Base-by-base conservation (phyloP, 2,888 invertebrate species). In the Drosophila putrida region DNA sequence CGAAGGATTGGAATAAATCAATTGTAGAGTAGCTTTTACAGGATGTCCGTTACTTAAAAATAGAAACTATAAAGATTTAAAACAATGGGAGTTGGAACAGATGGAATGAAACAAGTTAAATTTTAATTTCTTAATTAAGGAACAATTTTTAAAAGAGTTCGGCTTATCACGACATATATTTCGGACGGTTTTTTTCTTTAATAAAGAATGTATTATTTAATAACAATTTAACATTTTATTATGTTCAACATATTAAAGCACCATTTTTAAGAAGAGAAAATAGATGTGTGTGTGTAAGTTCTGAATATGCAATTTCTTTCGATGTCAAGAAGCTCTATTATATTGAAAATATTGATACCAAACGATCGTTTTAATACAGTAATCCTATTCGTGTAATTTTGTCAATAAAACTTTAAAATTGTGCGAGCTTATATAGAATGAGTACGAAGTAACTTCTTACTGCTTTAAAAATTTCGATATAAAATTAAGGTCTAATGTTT, bases 241-340 rank as follows among this genome's bases (percentile, higher is more conserved):
- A 27, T 35, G 31, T 27, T 43, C 35, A 35, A 13, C 33, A 35
- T 35, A 25, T 27, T 35, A 35, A 35, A 55, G 55, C 55, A 55
- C 55, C 55, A 35, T 35, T 54, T 25, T 35, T 20, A 41, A 20
- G n/a, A 31, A 54, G 2, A 8, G 20, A 35, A 33, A 20, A 35
- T 20, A 20, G 1, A 35, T 15, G 33, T 28, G 20, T 20, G 20
- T 20, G 20, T 20, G 20, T 20, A 20, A 20, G 2, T 20, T 20
- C 20, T 20, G 20, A 20, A 20, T 20, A 20, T 20, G 20, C 20
- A 20, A 20, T 20, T 20, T 28, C 5, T 0, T 28, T 4, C 6
- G 8, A 28, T 28, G 28, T 8, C 8, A 28, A 28, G 28, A 4
- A 28, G 8, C 28, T 28, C 5, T 28, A 28, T 28, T 6, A 31